Conservation (phyloP, 2,797 vertebrate species). For the Todus mexicanus region DNA sequence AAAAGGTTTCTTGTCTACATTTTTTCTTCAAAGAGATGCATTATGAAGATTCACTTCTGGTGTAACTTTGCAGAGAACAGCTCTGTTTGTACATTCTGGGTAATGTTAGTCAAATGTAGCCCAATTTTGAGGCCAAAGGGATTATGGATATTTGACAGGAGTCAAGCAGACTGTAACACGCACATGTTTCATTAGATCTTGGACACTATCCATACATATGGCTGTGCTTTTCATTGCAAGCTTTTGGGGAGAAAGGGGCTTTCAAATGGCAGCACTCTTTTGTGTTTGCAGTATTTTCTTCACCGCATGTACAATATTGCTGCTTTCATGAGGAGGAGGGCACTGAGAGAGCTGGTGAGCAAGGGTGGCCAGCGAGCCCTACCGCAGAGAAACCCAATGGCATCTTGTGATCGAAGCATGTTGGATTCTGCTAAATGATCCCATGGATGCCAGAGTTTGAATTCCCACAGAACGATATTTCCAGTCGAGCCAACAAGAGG, state of each 20-base stretch:
- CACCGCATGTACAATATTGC: background rate
- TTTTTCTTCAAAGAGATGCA: background rate
- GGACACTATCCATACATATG: background rate
- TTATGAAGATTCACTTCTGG: background rate
- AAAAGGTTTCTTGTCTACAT: background rate
- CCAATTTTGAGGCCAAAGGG: background rate
- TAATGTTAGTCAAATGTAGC: background rate
- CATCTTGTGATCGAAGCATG: background rate
- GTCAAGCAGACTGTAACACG: background rate
- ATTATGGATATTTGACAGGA: background rate
- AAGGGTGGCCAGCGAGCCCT: background rate
- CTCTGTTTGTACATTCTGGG: background rate
- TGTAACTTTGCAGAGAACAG: background rate
- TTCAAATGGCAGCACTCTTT: background rate
- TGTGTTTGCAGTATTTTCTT: background rate
- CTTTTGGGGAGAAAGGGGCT: background rate
- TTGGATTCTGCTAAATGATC: background rate
- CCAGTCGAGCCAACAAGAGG: background rate
- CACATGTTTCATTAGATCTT: background rate
- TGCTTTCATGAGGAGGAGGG: background rate
- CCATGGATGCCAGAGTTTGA: background rate
- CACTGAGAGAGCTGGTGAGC: background rate
- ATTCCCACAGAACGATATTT: background rate
- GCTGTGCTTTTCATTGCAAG: background rate
- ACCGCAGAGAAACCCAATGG: background rate